Base-by-base conservation (phyloP, 2,888 invertebrate genomes). In the Brassicogethes aeneus region DNA sequence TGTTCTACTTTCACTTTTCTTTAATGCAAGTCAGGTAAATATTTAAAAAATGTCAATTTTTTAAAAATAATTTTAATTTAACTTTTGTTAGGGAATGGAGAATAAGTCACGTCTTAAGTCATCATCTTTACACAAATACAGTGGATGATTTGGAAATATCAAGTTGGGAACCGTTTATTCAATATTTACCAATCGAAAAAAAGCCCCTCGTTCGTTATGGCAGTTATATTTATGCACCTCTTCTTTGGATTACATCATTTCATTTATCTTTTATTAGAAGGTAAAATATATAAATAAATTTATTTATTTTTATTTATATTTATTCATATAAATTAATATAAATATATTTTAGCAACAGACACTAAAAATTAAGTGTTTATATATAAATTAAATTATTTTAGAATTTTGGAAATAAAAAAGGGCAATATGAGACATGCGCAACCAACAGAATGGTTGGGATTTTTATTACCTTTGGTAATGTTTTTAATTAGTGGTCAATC, bases 101-200 rank as follows among this genome's bases (percentile, higher is more conserved):
- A 44, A 75, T 88, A 30, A 79, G 80, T 0, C 89, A 89, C 56
- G 80, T 72, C 0, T 60, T 89, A 32, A 86, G 86, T 23, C 89
- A 89, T 62, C 89, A 90, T 58, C 68, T 82, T 5, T 86, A 79
- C 57, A 77, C 88, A 0, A 89, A 90, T 59, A 84, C 87, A 0
- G 65, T 81, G 2, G 74, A 79, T 64, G 89, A 89, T 64, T 68
- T 80, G 45, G 85, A 89, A 61, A 69, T 87, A 10, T 78, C 80
- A 37, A 68, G 73, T 38, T 68, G 78, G 23, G 83, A 85, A 57
- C 87, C 87, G 0, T 45, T 56, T 12, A 58, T 81, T 29, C 71
- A 75, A 35, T 87, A 77, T 70, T 62, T 82, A 37, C 84, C 87
- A 0, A 50, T 51, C 2, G 63, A 78, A 34, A 80, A 79, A 59